A percentile compares a stretch with the other conserved stretches of the same genome.
These are phyloP conservation scores for Dendrolimus houi DNA, from an alignment of 2,888 invertebrate species.

Conservation along the genomic window DNA sequence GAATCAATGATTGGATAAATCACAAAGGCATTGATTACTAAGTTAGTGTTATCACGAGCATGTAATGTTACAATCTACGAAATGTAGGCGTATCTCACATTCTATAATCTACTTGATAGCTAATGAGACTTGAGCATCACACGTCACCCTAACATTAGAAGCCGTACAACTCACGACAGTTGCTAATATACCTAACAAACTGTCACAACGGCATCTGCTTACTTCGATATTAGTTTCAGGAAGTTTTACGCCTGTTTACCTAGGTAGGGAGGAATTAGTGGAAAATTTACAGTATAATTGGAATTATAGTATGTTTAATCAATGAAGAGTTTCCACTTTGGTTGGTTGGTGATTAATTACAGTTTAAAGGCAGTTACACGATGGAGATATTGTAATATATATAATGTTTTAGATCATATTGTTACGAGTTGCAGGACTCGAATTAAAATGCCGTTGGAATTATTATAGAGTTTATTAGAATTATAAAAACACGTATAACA, in stretches of 20 bases:
- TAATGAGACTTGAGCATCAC: neutral
- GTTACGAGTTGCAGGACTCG: too few relatives aligned
- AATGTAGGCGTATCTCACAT: slow-evolving; percentile 1
- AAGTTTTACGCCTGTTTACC: slow-evolving; percentile 9
- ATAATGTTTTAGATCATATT: too few relatives aligned
- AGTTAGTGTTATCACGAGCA: neutral
- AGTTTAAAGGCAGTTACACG: neutral
- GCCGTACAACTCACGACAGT: slow-evolving; percentile 17
- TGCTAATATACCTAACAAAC: slow-evolving; percentile 22
- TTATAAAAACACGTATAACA: too few relatives aligned
- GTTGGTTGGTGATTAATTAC: neutral
- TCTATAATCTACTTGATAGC: neutral
- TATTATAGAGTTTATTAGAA: too few relatives aligned
- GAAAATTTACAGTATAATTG: neutral
- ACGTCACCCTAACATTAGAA: neutral
- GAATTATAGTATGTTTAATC: neutral
- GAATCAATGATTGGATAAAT: neutral
- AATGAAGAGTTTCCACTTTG: neutral
- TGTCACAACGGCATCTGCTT: slow-evolving; percentile 39
- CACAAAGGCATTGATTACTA: neutral
- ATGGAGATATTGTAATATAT: too few relatives aligned
- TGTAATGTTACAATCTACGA: neutral
- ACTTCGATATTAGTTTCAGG: slow-evolving; percentile 46
- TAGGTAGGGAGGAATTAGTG: neutral
- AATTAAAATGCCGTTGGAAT: too few relatives aligned